Evolutionary conservation across 2,888 invertebrate genomes (phyloP).

Genomic region (Panorpa germanica): DNA sequence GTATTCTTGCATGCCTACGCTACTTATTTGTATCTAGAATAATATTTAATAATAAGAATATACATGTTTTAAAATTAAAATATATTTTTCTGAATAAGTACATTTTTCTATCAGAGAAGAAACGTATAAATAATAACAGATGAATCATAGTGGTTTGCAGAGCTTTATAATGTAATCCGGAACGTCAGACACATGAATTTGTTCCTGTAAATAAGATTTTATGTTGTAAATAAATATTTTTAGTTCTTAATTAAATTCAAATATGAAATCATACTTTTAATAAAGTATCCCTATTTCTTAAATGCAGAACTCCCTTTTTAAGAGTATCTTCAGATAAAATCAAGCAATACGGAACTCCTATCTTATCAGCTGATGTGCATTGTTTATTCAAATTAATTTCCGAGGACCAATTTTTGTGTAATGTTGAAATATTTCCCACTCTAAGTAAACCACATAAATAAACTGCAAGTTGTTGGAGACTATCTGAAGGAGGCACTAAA

Average conservation of each 20-base stretch:
- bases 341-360: conserved; percentile 56
- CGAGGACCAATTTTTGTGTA: conserved; percentile 19
- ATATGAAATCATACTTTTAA: conserved; percentile 31
- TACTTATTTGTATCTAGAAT: too few relatives aligned
- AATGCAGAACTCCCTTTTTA: conserved; percentile 45
- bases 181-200: conserved; percentile 46
- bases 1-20: too few relatives aligned
- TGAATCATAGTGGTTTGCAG: conserved; percentile 19
- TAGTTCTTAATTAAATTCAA: conserved; percentile 3
- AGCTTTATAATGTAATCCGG: conserved; percentile 35
- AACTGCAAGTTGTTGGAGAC: too few relatives aligned
- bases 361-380: conserved; percentile 30
- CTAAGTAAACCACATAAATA: too few relatives aligned
- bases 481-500: too few relatives aligned
- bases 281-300: conserved; percentile 44
- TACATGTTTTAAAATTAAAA: too few relatives aligned
- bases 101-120: too few relatives aligned
- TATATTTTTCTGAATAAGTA: too few relatives aligned
- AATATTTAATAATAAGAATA: too few relatives aligned
- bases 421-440: too few relatives aligned
- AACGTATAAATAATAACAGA: too few relatives aligned
- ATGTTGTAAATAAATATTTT: conserved; percentile 5
- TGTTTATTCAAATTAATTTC: conserved; percentile 21
- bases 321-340: conserved; percentile 48
- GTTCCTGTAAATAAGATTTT: conserved; percentile 32